phyloP scores from a whole-genome alignment of 2,113 vertebrate genomes.

The Brevimyrus niger region DNA sequence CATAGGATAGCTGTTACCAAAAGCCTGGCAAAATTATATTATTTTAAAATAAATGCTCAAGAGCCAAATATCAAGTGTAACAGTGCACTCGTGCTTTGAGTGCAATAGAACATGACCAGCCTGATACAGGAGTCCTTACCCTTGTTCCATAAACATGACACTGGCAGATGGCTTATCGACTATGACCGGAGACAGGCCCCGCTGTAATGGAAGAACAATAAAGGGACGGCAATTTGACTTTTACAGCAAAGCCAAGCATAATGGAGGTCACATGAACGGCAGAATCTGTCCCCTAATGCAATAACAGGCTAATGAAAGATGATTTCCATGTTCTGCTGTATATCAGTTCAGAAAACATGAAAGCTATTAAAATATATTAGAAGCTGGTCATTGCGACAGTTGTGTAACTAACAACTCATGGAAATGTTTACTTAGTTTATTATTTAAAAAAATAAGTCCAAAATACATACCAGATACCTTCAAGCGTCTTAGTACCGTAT shows the following conservation, averaged over 20 bases:
- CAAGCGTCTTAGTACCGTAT: background rate
- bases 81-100: background rate
- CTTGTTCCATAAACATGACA: background rate
- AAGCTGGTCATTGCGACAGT: background rate
- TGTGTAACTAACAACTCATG: background rate
- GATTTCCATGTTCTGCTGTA: background rate
- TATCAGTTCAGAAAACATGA: background rate
- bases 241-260: conserved; percentile 2
- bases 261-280: background rate
- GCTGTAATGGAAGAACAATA: conserved; percentile 1
- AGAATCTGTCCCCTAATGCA: background rate
- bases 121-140: background rate
- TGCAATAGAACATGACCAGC: background rate
- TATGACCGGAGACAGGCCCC: background rate
- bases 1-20: background rate
- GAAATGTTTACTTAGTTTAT: background rate
- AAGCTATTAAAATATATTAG: background rate
- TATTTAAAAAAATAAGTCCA: background rate
- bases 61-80: background rate
- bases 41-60: background rate
- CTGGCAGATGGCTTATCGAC: background rate
- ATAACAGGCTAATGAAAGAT: background rate
- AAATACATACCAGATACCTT: background rate
- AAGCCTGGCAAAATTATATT: background rate
- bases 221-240: background rate